These are phyloP conservation scores for Strix occidentalis DNA, from an alignment of 2,797 vertebrate species.

Conservation along the genomic window DNA sequence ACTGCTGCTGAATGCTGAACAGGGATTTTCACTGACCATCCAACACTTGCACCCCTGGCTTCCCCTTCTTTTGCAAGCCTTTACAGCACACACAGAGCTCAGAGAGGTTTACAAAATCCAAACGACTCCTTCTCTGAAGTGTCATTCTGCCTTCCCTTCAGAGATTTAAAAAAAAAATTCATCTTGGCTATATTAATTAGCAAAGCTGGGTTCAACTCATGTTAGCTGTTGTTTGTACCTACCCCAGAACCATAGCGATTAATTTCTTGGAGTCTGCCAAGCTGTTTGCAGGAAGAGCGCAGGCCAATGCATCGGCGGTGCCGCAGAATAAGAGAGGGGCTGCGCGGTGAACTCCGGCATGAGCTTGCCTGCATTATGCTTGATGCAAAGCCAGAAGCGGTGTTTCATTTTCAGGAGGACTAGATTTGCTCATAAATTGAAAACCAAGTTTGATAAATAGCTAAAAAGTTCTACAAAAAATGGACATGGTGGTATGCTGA, in stretches of 20 bases:
- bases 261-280: background rate
- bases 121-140: background rate
- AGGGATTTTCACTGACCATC: background rate
- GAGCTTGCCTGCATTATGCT: background rate
- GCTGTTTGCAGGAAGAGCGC: fast-evolving
- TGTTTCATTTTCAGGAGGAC: background rate
- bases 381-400: background rate
- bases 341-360: fast-evolving
- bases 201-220: background rate
- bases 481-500: fast-evolving
- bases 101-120: background rate
- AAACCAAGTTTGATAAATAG: background rate
- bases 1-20: background rate
- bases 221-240: background rate
- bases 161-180: background rate
- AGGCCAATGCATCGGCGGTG: fast-evolving
- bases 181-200: background rate
- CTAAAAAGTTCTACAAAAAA: background rate
- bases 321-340: background rate
- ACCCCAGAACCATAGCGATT: background rate
- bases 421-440: background rate
- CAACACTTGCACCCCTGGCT: background rate
- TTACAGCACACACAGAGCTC: background rate
- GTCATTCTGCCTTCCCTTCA: fast-evolving
- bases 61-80: background rate